Evolutionary conservation across 1,140 invertebrate species (phyloP), one percentile per base, ranked within the genome.

Genomic region (Anastrepha obliqua): DNA sequence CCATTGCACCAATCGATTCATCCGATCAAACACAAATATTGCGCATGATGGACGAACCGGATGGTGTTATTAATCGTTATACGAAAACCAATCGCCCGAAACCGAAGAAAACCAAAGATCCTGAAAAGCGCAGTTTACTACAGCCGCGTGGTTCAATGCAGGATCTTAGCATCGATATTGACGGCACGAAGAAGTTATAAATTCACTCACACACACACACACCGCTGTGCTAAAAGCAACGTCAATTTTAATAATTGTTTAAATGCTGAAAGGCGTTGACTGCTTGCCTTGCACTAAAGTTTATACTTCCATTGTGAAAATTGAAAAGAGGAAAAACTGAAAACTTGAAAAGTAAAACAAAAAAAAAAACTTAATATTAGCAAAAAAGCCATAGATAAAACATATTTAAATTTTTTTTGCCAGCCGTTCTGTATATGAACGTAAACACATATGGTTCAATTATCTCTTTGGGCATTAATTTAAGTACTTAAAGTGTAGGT

Each of bases 1-100:
- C 98, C 0, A 98, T 99, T 42, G 98, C 98, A 11, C 99, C 99
- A 0, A 96, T 99, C 39, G 98, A 99, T 94, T 97, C 97, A 86
- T 98, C 97, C 5, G 98, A 99, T 94, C 98, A 98, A 93, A 96
- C 95, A 1, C 95, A 97, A 90, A 97, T 99, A 87, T 94, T 99
- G 17, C 95, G 97, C 11, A 98, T 99, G 97, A 99, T 99, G 98
- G 98, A 99, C 91, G 97, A 98, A 87, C 95, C 96, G 15, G 96
- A 98, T 90, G 98, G 97, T 1, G 97, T 98, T 4, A 94, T 96
- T 9, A 98, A 98, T 91, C 95, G 98, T 88, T 95, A 95, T 89
- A 95, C 95, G 78, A 94, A 95, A 89, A 93, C 93, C 8, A 95
- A 95, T 88, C 91, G 93, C 42, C 92, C 92, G 0, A 93, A 93